Base-by-base conservation (phyloP, 1,140 invertebrate genomes). In the Stenopsyche tienmushanensis region DNA sequence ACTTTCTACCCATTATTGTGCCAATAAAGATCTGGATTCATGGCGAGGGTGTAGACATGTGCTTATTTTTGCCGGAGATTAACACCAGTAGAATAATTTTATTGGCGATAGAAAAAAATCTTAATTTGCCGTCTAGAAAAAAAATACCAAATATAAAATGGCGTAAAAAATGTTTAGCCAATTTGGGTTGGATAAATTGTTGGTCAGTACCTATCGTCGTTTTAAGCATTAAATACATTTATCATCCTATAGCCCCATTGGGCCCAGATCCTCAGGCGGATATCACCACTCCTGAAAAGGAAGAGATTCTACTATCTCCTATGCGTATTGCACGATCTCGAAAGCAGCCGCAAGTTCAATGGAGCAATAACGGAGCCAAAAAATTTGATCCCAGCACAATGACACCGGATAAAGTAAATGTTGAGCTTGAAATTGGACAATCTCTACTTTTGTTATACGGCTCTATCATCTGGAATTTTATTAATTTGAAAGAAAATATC, bases 181-280 rank as follows among this genome's bases (percentile, higher is more conserved):
- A 72, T 73, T 82, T 84, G 71, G 93, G 94, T 1, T 98, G 96
- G 96, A 86, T 97, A 1, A 94, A 97, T 73, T 97, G 95, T 75
- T 97, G 94, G 94, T 90, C 90, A 10, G 94, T 97, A 2, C 93
- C 94, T 0, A 96, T 97, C 62, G 89, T 96, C 18, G 92, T 93
- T 2, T 80, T 98, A 13, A 94, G 90, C 71, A 93, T 98, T 18
- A 86, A 87, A 64, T 98, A 96, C 76, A 88, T 85, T 0, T 98
- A 96, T 76, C 94, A 97, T 77, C 94, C 95, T 0, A 88, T 91
- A 73, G 92, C 93, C 3, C 90, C 91, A 0, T 73, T 93, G 18
- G 92, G 92, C 0, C 91, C 91, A 1, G 86, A 89, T 64, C 92
- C 92, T 0, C 92, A 94, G 79, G 91, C 92, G 0, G 90, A 95